Conservation (phyloP, 2,113 vertebrate species). For the Bubo scandiacus region DNA sequence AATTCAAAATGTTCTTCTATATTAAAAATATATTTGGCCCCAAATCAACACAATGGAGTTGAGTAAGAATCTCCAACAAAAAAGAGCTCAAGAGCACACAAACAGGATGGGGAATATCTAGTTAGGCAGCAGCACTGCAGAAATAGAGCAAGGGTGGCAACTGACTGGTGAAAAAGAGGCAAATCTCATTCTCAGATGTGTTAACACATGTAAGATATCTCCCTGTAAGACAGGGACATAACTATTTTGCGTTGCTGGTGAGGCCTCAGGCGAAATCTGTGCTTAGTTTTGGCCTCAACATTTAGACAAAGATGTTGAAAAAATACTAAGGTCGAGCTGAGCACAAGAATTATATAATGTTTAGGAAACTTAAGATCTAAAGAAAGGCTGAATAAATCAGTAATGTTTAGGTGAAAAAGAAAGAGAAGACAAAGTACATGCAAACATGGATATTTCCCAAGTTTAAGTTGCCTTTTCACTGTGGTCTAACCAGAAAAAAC, state of each 20-base stretch:
- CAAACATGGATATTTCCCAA: neutral
- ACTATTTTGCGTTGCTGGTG: neutral
- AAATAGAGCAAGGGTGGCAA: neutral
- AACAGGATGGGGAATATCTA: neutral
- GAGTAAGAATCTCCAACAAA: neutral
- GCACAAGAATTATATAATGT: neutral
- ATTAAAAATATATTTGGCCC: neutral
- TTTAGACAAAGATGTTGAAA: neutral
- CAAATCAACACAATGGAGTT: neutral
- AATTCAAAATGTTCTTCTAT: neutral
- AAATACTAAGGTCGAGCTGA: neutral
- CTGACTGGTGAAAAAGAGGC: neutral
- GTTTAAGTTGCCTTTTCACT: neutral
- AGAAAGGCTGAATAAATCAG: neutral
- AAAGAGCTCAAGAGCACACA: neutral
- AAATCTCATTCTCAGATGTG: neutral
- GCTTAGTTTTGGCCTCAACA: neutral
- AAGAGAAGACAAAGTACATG: neutral
- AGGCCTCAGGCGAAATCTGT: neutral
- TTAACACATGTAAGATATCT: neutral
- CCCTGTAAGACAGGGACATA: neutral
- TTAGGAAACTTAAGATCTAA: neutral
- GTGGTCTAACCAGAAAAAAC: neutral
- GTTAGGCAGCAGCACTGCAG: neutral
- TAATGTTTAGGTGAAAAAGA: neutral